phyloP scores from a whole-genome alignment of 1,140 invertebrate species.

The Danaus plexippus region DNA sequence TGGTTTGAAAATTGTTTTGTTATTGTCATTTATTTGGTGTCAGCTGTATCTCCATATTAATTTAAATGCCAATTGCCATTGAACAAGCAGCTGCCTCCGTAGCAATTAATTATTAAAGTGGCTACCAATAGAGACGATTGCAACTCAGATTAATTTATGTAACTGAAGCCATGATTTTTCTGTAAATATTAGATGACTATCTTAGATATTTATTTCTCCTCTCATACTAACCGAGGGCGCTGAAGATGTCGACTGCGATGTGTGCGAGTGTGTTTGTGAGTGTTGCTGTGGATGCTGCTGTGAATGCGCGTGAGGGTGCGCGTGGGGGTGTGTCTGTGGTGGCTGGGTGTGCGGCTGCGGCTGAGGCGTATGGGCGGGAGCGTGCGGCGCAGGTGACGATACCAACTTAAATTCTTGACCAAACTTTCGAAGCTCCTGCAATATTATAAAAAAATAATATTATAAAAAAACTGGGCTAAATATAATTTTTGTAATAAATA shows the following conservation, averaged over 20 bases:
- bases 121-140: no score
- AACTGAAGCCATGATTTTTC: background rate
- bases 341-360: slow-evolving; percentile 19
- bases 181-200: background rate
- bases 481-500: slow-evolving; percentile 2
- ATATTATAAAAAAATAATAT: no score
- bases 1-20: slow-evolving; percentile 11
- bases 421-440: slow-evolving; percentile 70
- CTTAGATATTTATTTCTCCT: background rate
- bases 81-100: no score
- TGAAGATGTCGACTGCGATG: no score
- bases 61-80: no score
- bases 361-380: slow-evolving; percentile 17
- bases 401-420: slow-evolving; percentile 72
- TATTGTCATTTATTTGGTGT: no score
- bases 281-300: slow-evolving; percentile 29
- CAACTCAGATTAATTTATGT: background rate
- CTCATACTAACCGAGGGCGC: no score
- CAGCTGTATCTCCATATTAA: no score
- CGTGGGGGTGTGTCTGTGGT: slow-evolving; percentile 12
- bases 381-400: slow-evolving; percentile 28
- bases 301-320: slow-evolving; percentile 15
- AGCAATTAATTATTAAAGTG: no score
- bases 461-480: no score
- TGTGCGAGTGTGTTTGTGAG: background rate